Evolutionary conservation across 2,888 invertebrate genomes (phyloP).

Genomic region (Seira musarum): DNA sequence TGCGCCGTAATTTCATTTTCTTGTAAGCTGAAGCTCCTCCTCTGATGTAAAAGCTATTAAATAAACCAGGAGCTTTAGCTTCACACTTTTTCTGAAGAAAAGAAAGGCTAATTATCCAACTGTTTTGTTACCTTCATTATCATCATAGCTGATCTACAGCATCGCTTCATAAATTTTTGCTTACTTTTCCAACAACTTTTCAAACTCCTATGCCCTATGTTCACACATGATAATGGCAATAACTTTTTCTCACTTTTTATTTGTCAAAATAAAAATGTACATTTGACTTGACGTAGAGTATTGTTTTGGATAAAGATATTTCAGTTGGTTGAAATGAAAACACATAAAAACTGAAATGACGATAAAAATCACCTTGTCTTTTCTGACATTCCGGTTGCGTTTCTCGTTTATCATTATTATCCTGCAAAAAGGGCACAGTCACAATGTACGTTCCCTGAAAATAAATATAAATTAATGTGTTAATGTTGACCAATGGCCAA

Average conservation of each 20-base stretch:
- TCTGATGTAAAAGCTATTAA: not conserved
- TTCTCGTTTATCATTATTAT: not conserved
- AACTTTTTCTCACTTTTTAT: not conserved
- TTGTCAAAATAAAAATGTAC: not conserved
- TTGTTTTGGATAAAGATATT: not conserved
- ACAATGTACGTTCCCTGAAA: not conserved
- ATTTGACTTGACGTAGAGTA: not conserved
- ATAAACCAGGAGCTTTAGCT: not conserved
- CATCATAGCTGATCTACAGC: conserved; percentile 30
- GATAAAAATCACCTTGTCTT: not conserved
- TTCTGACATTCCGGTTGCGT: not conserved
- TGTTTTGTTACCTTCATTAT: conserved; percentile 44
- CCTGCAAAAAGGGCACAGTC: not conserved
- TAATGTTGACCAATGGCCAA: not conserved
- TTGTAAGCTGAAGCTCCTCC: too few relatives aligned
- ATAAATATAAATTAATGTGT: not conserved
- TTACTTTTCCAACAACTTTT: not conserved
- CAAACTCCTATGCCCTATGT: not conserved
- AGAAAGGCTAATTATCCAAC: conserved; percentile 45
- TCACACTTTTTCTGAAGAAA: conserved; percentile 25
- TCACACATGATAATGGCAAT: not conserved
- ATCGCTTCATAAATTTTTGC: not conserved
- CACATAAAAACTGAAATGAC: not conserved
- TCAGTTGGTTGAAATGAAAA: not conserved
- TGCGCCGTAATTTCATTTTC: too few relatives aligned